phyloP scores from a whole-genome alignment of 2,888 invertebrate genomes.

The Limnephilus auricula region DNA sequence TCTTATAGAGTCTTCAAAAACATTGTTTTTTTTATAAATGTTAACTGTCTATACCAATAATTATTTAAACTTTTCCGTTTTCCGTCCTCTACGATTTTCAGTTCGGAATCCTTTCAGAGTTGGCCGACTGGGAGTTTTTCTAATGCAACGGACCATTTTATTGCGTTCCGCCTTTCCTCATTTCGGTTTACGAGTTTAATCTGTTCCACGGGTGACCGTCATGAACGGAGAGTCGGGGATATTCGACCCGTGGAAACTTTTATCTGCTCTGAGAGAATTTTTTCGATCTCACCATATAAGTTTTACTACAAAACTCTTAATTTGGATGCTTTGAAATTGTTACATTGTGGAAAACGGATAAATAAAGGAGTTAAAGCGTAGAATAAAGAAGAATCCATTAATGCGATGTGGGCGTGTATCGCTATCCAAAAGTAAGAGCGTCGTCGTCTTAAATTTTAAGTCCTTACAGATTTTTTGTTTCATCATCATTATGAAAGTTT shows the following conservation, averaged over 20 bases:
- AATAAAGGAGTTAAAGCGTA: not conserved
- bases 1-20: not conserved
- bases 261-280: not conserved
- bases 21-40: not conserved
- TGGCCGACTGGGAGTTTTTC: not conserved
- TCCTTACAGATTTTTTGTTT: no score
- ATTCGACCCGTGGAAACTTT: not conserved
- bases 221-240: not conserved
- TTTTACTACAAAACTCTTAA: not conserved
- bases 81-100: not conserved
- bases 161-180: not conserved
- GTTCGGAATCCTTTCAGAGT: not conserved
- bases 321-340: not conserved
- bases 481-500: no score
- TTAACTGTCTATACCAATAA: not conserved
- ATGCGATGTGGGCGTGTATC: no score
- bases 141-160: constrained; percentile 2
- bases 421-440: no score
- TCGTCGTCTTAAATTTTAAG: no score
- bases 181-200: not conserved
- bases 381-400: no score
- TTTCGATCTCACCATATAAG: not conserved
- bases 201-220: not conserved
- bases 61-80: not conserved
- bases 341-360: not conserved